These are phyloP conservation scores for Microcebus tavaratra DNA, from an alignment of 2,113 vertebrate species.

Conservation along the genomic window DNA sequence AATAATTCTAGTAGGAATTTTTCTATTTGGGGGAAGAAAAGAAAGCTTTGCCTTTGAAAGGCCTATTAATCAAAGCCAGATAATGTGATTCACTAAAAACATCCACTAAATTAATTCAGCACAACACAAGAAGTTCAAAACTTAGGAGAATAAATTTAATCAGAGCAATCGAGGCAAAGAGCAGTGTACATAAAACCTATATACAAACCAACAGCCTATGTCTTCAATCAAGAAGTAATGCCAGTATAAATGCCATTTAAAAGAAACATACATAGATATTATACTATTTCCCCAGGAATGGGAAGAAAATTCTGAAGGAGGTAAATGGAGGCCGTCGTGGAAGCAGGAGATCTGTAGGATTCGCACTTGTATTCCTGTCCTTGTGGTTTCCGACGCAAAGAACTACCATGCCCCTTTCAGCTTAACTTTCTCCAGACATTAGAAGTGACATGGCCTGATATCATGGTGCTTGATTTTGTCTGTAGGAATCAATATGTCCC, in stretches of 20 bases:
- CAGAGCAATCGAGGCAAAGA: not conserved
- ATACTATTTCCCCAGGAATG: not conserved
- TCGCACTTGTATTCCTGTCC: fast-evolving
- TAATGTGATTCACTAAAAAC: slow-evolving; percentile 4
- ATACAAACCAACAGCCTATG: not conserved
- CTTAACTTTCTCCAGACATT: not conserved
- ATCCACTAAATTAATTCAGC: not conserved
- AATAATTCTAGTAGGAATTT: not conserved
- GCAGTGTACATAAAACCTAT: not conserved
- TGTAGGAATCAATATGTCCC: not conserved
- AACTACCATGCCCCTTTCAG: not conserved
- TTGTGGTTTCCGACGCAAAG: not conserved
- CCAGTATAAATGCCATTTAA: not conserved
- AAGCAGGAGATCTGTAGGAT: not conserved
- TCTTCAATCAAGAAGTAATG: not conserved
- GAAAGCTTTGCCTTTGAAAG: slow-evolving; percentile 5
- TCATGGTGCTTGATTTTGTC: not conserved
- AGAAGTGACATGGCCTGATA: not conserved
- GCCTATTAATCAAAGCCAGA: not conserved
- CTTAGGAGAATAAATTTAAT: not conserved
- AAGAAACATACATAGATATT: not conserved
- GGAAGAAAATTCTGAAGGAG: not conserved
- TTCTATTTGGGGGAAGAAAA: not conserved
- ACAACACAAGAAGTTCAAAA: not conserved
- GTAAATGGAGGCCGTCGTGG: not conserved